Evolutionary conservation across 2,113 vertebrate genomes (phyloP), one percentile per base, ranked within the genome.

Genomic region (Oceanites oceanicus): DNA sequence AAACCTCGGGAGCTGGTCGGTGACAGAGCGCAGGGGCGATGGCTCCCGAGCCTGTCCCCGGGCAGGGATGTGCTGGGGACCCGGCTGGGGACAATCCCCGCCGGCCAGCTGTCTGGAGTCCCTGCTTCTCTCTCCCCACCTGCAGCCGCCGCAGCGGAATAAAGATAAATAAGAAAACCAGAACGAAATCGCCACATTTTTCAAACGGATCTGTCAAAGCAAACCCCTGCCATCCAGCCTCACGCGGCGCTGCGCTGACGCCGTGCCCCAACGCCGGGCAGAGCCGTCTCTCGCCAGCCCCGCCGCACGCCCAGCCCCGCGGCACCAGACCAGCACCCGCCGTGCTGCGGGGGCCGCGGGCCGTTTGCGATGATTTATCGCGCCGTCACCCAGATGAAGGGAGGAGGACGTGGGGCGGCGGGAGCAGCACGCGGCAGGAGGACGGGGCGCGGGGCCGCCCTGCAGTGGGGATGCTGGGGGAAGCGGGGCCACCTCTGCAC

Each of bases 281-380:
- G 49, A 78, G 65, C 58, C 84, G 56, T 34, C 83, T 42, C 87
- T 63, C 15, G 5, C 6, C 30, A 47, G 16, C 30, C 30, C 8
- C 15, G 15, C 23, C 3, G 6, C 5, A 3, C 12, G 3, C 42
- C 52, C 32, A 13, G 49, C 56, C 26, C 63, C 72, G 83, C 63
- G 65, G 95, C 97, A 82, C 8, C 58, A 36, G 32, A 13, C 94
- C 93, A 93, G 87, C 95, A 77, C 97, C 97, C 95, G 9, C 94
- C 52, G 74, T 14, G 96, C 97, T 92, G 96, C 86, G 68, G 90
- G 67, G 87, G 85, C 92, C 86, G 42, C 63, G 79, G 92, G 70
- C 65, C 83, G 25, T 86, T 93, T 63, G 70, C 56, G 76, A 44
- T 86, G 95, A 97, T 94, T 96, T 92, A 92, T 86, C 81, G 85